Percentiles rank a stretch among this genome's conserved stretches.
Conservation (phyloP, 2,113 vertebrate genomes). For the Lagopus leucura region DNA sequence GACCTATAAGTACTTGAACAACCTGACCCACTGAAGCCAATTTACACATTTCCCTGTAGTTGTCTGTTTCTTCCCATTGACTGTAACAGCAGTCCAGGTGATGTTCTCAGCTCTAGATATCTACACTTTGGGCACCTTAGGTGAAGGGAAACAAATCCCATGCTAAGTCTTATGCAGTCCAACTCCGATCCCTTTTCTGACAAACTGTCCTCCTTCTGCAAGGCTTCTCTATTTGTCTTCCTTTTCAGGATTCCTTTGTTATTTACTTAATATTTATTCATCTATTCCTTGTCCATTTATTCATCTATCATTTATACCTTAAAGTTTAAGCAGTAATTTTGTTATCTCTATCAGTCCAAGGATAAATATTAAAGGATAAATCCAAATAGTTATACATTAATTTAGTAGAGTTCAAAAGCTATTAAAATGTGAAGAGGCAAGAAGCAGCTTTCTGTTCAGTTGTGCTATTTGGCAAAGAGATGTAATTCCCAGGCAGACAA, state of each 20-base stretch:
- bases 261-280: not conserved
- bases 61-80: not conserved
- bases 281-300: not conserved
- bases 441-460: not conserved
- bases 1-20: not conserved
- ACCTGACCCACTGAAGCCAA: not conserved
- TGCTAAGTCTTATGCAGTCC: not conserved
- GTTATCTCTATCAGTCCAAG: not conserved
- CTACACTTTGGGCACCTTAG: not conserved
- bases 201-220: not conserved
- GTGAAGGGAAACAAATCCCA: not conserved
- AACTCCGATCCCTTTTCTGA: not conserved
- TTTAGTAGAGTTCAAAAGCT: not conserved
- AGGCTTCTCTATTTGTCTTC: not conserved
- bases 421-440: not conserved
- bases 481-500: not conserved
- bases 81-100: not conserved
- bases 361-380: not conserved
- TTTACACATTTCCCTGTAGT: not conserved
- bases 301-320: not conserved
- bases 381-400: not conserved
- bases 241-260: not conserved
- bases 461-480: not conserved
- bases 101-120: not conserved
- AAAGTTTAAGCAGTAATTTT: not conserved